Conservation (phyloP, 2,888 invertebrate species). For the Bellardia bayeri region DNA sequence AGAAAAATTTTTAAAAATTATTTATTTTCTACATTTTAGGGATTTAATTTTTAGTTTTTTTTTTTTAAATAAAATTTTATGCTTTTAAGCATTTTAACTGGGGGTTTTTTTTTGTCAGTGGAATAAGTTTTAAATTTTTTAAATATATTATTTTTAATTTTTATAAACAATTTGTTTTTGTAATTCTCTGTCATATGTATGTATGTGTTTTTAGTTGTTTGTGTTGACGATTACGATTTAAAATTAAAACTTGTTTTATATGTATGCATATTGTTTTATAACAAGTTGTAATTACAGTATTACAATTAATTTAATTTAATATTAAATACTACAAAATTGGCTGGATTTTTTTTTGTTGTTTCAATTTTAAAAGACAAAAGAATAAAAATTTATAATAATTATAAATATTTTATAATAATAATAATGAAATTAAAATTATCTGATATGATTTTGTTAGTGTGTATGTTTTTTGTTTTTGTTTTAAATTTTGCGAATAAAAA, state of each 20-base stretch:
- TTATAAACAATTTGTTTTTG: conserved; percentile 35
- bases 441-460: conserved; percentile 61
- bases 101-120: conserved; percentile 35
- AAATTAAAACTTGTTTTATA: conserved; percentile 53
- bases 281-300: conserved; percentile 59
- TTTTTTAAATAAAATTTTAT: conserved; percentile 28
- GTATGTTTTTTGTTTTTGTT: conserved; percentile 18
- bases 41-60: background rate
- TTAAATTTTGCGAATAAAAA: conserved; percentile 18
- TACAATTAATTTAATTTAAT: conserved; percentile 47
- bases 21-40: conserved; percentile 59
- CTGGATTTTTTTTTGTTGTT: conserved; percentile 63
- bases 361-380: conserved; percentile 18
- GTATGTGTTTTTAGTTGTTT: conserved; percentile 1
- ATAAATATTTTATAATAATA: background rate
- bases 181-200: conserved; percentile 46
- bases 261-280: background rate
- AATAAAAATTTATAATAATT: conserved; percentile 1
- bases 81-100: conserved; percentile 64
- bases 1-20: conserved; percentile 49
- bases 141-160: conserved; percentile 10
- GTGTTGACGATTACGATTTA: conserved; percentile 11
- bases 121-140: conserved; percentile 19
- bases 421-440: conserved; percentile 13
- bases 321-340: conserved; percentile 70